Evolutionary conservation across 2,113 vertebrate species (phyloP).

Genomic region (Eulemur macaco): DNA sequence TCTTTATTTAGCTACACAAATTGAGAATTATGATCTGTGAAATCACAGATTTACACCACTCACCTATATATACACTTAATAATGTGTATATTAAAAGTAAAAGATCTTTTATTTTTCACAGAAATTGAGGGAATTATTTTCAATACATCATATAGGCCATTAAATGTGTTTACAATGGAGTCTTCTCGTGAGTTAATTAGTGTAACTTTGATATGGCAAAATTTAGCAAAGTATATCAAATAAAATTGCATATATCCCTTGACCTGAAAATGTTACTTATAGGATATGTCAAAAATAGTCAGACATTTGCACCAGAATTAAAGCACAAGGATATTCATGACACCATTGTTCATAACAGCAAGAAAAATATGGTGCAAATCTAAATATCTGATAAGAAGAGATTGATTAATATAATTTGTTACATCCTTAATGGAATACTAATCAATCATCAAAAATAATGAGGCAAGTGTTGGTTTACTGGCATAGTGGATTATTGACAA

Average conservation of each 20-base stretch:
- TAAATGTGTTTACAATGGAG: neutral
- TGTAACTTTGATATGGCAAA: neutral
- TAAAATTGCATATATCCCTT: neutral
- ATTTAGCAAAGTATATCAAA: neutral
- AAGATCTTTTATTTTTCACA: neutral
- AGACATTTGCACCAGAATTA: neutral
- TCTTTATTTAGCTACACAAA: neutral
- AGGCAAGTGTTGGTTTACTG: neutral
- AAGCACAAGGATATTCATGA: neutral
- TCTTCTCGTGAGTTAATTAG: neutral
- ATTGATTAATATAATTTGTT: neutral
- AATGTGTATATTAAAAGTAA: too few species aligned
- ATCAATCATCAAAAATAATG: conserved; percentile 12
- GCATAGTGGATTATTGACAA: neutral
- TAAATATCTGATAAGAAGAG: neutral
- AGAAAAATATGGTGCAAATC: neutral
- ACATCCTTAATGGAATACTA: neutral
- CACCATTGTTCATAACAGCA: neutral
- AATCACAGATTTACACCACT: neutral
- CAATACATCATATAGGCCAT: neutral
- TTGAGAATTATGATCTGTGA: neutral
- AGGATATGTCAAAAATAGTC: neutral
- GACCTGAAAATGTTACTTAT: neutral
- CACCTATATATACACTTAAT: neutral
- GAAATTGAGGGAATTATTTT: neutral